Base-by-base conservation (phyloP, 1,140 invertebrate species). In the Lanistes nyassanus region DNA sequence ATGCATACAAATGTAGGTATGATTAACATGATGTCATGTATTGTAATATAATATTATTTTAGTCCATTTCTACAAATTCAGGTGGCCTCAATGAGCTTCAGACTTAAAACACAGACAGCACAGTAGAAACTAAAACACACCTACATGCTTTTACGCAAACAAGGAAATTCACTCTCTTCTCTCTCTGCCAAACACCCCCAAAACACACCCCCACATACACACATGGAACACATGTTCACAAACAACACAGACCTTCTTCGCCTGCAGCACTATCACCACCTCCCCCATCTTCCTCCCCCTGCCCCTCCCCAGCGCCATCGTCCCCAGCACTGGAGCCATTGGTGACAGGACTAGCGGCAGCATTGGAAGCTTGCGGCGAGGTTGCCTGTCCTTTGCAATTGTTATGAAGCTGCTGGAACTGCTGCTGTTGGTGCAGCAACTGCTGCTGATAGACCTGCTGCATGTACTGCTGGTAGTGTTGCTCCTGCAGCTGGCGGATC, bases 381-480 rank as follows among this genome's bases (percentile, higher is more conserved):
- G 42, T 16, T 47, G 2, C 42, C 42, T 47, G 42, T 9, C 19
- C 19, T 47, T 47, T 47, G 3, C 21, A 23, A 55, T 7, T 56
- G 11, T 72, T 36, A 58, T 31, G 37, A 62, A 70, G 64, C 56
- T 68, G 74, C 39, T 77, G 62, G 53, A 77, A 74, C 77, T 66
- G 87, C 64, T 88, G 87, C 76, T 88, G 86, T 74, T 89, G 88
- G 64, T 88, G 88, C 34, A 88, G 53, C 37, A 89, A 72, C 75
- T 89, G 87, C 72, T 89, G 93, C 77, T 93, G 92, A 80, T 93
- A 92, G 13, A 94, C 87, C 80, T 94, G 96, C 84, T 98, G 95
- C 93, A 99, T 97, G 86, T 99, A 99, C 85, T 98, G 97, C 85
- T 98, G 96, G 87, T 98, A 99, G 90, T 99, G 97, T 83, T 99